Evolutionary conservation across 2,888 invertebrate genomes (phyloP).

Genomic region (Patella pellucida): DNA sequence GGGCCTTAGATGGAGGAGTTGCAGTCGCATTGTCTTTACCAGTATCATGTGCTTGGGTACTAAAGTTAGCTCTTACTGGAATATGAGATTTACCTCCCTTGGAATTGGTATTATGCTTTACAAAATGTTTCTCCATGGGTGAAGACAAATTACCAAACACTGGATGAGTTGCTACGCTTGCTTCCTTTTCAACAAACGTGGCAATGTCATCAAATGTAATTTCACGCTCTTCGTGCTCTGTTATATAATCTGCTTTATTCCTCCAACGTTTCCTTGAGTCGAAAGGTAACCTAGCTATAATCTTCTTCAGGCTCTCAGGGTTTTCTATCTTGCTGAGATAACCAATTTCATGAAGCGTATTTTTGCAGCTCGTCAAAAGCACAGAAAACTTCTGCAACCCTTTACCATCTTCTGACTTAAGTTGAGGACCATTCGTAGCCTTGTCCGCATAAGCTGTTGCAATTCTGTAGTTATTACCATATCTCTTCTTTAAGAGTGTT

Average conservation of each 20-base stretch:
- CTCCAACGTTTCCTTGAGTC: not conserved
- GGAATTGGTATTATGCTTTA: no score
- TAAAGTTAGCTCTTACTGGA: no score
- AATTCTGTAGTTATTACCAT: not conserved
- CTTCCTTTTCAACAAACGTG: not conserved
- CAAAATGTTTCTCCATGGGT: no score
- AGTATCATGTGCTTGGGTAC: no score
- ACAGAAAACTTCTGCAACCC: constrained; percentile 1
- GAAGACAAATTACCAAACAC: not conserved
- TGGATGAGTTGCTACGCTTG: not conserved
- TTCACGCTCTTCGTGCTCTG: not conserved
- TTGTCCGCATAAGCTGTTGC: constrained; percentile 1
- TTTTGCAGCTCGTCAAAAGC: not conserved
- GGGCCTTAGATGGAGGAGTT: no score
- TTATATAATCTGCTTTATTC: not conserved
- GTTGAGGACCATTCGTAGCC: not conserved
- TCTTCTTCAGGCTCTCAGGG: not conserved
- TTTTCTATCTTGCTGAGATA: not conserved
- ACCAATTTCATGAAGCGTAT: not conserved
- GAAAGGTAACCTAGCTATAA: not conserved
- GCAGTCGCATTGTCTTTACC: no score
- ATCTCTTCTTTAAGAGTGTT: not conserved
- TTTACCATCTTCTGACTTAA: constrained; percentile 6
- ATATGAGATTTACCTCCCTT: no score
- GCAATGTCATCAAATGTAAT: not conserved